phyloP scores from a whole-genome alignment of 2,888 invertebrate species.

The Ormyrus pomaceus region DNA sequence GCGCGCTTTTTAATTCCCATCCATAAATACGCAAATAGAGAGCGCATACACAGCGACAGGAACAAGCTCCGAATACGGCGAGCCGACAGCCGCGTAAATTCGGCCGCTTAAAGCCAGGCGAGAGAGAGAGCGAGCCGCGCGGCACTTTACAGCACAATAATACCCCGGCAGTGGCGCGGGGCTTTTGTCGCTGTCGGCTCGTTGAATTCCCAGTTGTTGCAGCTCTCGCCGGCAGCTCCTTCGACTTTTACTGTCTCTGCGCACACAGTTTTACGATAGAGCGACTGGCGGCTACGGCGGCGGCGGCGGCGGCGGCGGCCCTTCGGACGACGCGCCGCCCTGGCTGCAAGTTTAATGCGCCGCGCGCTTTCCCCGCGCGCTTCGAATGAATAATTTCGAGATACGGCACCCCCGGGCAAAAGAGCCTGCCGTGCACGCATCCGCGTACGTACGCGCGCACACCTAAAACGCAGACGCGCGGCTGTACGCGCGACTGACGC shows the following conservation, averaged over 20 bases:
- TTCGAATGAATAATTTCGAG: too few relatives aligned
- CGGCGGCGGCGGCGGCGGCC: too few relatives aligned
- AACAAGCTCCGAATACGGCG: background rate
- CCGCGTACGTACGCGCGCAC: too few relatives aligned
- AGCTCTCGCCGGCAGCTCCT: conserved; percentile 4
- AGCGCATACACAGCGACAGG: background rate
- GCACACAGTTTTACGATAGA: background rate
- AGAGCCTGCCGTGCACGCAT: too few relatives aligned
- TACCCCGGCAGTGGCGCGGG: background rate
- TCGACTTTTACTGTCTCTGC: conserved; percentile 7
- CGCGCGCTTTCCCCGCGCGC: too few relatives aligned
- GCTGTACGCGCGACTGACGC: conserved; percentile 14
- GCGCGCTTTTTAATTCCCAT: conserved; percentile 29
- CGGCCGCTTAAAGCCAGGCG: conserved; percentile 29
- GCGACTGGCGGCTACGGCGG: background rate
- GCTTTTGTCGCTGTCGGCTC: conserved; percentile 19
- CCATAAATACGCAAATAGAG: conserved; percentile 5
- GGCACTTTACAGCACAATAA: conserved; percentile 40
- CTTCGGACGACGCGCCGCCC: too few relatives aligned
- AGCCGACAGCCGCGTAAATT: conserved; percentile 36
- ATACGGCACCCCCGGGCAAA: too few relatives aligned
- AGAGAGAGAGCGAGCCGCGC: background rate
- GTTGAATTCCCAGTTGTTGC: conserved; percentile 21
- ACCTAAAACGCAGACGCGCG: background rate
- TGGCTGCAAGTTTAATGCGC: too few relatives aligned